Conservation (phyloP, 1,140 invertebrate genomes). For the Helicoverpa armigera region DNA sequence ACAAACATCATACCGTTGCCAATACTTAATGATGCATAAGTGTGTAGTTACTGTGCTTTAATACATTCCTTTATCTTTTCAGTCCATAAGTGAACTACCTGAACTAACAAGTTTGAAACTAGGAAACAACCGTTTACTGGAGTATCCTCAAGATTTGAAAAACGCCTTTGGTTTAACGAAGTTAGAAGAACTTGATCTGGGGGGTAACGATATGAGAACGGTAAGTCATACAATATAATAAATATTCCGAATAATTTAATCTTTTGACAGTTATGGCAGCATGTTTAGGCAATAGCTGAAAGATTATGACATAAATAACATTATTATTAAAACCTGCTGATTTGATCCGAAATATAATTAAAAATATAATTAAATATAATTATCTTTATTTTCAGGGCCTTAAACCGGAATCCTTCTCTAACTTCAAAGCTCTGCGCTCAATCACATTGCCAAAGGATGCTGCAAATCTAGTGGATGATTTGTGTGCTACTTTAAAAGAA, state of each 20-base stretch:
- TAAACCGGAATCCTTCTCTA: slow-evolving; percentile 66
- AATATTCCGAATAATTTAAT: neutral
- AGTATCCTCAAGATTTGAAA: slow-evolving; percentile 79
- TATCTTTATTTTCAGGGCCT: slow-evolving; percentile 64
- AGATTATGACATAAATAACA: too few relatives aligned
- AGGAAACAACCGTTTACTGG: slow-evolving; percentile 78
- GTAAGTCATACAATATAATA: slow-evolving; percentile 56
- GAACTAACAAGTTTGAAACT: slow-evolving; percentile 78
- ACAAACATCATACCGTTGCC: too few relatives aligned
- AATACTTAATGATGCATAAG: too few relatives aligned
- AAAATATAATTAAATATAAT: neutral
- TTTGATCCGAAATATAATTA: neutral
- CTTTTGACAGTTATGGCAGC: too few relatives aligned
- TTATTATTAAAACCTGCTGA: slow-evolving; percentile 13
- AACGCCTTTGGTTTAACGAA: slow-evolving; percentile 76
- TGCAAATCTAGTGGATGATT: slow-evolving; percentile 62
- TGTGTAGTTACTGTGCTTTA: neutral
- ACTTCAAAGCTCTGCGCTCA: slow-evolving; percentile 69
- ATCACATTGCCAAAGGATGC: slow-evolving; percentile 68
- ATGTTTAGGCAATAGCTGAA: too few relatives aligned
- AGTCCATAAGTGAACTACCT: slow-evolving; percentile 83
- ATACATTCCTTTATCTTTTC: slow-evolving; percentile 56
- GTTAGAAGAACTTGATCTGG: slow-evolving; percentile 79
- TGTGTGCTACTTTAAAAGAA: slow-evolving; percentile 68
- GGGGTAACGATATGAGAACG: slow-evolving; percentile 81